phyloP scores from a whole-genome alignment of 2,113 vertebrate genomes.

The Gila orcuttii region DNA sequence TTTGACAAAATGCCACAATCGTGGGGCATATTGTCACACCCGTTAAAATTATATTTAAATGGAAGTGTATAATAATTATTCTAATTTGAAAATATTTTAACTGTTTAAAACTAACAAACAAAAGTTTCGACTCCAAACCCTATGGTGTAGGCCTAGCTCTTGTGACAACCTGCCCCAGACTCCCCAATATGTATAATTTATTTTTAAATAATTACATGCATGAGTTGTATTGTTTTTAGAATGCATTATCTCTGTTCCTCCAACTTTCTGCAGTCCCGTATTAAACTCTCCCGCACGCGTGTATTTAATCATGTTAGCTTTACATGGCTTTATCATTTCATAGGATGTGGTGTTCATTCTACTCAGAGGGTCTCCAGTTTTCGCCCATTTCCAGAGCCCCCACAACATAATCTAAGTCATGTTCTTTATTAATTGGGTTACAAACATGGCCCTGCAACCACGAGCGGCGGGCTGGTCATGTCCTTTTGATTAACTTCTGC shows the following conservation, averaged over 20 bases:
- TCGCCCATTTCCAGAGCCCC: conserved; percentile 39
- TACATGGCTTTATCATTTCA: background rate
- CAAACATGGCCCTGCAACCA: conserved; percentile 24
- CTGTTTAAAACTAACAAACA: background rate
- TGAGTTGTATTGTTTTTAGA: background rate
- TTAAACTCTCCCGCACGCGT: background rate
- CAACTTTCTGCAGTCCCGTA: background rate
- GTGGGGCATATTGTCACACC: background rate
- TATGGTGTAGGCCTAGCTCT: background rate
- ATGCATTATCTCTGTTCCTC: background rate
- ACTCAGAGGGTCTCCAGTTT: background rate
- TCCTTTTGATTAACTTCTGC: conserved; percentile 56
- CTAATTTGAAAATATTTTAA: background rate
- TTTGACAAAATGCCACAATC: background rate
- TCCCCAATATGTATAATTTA: background rate
- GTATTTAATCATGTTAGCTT: too few relatives aligned
- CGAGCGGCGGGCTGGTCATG: conserved; percentile 30
- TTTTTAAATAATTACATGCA: background rate
- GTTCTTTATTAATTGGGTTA: conserved; percentile 69
- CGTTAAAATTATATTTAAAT: background rate
- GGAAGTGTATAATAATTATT: background rate
- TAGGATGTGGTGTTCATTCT: background rate
- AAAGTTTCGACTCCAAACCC: background rate
- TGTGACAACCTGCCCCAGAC: background rate
- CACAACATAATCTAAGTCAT: conserved; percentile 70